These are phyloP conservation scores for Drosophila lutescens DNA, from an alignment of 2,888 invertebrate genomes.

Conservation along the genomic window DNA sequence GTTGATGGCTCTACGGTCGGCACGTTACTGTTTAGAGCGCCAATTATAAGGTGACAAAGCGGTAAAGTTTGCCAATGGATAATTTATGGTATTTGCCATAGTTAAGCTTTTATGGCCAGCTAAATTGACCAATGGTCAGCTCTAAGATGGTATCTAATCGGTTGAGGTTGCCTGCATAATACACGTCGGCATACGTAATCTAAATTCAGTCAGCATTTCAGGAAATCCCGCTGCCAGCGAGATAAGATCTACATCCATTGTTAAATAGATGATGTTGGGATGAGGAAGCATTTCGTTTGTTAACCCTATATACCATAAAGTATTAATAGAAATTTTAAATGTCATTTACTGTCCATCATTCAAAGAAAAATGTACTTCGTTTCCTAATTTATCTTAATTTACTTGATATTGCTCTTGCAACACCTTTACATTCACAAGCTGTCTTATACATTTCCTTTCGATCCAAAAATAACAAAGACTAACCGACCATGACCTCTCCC, in stretches of 20 bases:
- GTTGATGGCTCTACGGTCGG: constrained; percentile 3
- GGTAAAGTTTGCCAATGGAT: constrained; percentile 14
- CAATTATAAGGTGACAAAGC: background rate
- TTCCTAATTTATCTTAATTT: background rate
- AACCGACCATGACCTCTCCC: constrained; percentile 5
- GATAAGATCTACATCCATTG: constrained; percentile 7
- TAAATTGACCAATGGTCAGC: constrained; percentile 23
- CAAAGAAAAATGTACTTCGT: background rate
- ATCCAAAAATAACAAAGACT: constrained; percentile 2
- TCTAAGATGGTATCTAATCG: constrained; percentile 45
- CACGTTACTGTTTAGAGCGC: constrained; percentile 10
- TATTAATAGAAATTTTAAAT: too few species aligned
- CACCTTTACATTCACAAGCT: background rate
- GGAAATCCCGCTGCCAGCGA: background rate
- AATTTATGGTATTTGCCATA: constrained; percentile 32
- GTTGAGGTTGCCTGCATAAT: constrained; percentile 1
- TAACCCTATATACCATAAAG: too few species aligned
- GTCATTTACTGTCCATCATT: too few species aligned
- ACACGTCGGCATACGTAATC: constrained; percentile 13
- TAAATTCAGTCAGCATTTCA: background rate
- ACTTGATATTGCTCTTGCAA: background rate
- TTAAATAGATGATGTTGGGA: background rate
- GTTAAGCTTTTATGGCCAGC: constrained; percentile 25
- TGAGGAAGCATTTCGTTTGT: too few species aligned
- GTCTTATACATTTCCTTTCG: background rate